phyloP scores from a whole-genome alignment of 2,113 vertebrate genomes.

The Notiomystis cincta region DNA sequence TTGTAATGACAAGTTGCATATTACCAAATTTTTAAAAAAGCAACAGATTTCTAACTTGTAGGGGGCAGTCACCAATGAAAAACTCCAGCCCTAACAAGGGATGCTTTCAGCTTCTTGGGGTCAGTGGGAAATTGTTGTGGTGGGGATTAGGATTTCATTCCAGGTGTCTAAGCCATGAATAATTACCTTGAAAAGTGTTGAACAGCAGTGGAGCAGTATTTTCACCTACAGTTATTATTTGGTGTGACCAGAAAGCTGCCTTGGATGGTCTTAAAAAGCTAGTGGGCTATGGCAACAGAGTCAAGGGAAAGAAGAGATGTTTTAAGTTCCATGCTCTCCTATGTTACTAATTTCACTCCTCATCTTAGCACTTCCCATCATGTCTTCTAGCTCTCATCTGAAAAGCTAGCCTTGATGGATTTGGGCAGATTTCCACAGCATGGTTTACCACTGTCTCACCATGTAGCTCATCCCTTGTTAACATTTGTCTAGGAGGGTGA shows the following conservation, averaged over 20 bases:
- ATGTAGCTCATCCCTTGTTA: background rate
- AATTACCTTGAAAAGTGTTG: background rate
- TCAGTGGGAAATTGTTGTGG: background rate
- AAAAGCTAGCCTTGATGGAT: background rate
- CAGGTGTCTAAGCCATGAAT: background rate
- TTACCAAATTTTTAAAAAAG: background rate
- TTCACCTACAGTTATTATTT: background rate
- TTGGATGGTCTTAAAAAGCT: background rate
- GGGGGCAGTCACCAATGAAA: background rate
- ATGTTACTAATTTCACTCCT: background rate
- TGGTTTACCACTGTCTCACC: background rate
- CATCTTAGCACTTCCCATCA: fast-evolving
- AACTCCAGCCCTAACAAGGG: background rate
- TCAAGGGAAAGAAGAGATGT: background rate
- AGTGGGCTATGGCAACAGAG: background rate
- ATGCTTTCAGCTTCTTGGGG: background rate
- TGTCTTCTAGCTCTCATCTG: background rate
- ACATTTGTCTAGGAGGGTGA: background rate
- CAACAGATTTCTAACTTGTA: background rate
- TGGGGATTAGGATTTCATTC: background rate
- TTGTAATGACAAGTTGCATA: fast-evolving
- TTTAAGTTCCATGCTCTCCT: background rate
- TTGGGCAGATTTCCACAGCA: background rate
- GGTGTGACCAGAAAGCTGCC: background rate
- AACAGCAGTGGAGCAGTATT: background rate